Evolutionary conservation across 2,888 invertebrate genomes (phyloP).

Genomic region (Xestia sexstrigata): DNA sequence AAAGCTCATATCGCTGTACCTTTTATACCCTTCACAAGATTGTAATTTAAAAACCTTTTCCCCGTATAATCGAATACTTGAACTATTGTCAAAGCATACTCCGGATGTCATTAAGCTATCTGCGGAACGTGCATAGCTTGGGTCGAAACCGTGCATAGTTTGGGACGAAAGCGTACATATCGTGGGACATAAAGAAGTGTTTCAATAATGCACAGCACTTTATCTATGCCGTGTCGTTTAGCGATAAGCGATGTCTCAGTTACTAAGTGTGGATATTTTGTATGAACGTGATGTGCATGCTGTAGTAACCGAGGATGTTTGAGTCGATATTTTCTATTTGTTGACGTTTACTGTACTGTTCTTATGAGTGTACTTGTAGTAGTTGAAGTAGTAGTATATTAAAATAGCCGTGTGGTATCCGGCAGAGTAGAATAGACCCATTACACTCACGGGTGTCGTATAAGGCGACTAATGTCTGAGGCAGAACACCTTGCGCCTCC

Average conservation of each 20-base stretch:
- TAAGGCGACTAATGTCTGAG: too few relatives aligned
- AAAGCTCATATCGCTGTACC: not conserved
- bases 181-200: constrained; percentile 48
- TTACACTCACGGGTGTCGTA: too few relatives aligned
- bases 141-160: not conserved
- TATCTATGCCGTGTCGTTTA: constrained; percentile 50
- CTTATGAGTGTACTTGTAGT: not conserved
- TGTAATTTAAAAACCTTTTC: constrained; percentile 24
- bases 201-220: constrained; percentile 57
- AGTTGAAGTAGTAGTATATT: not conserved
- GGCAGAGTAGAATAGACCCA: too few relatives aligned
- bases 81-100: constrained; percentile 41
- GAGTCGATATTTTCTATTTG: constrained; percentile 1
- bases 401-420: too few relatives aligned
- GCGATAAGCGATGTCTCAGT: constrained; percentile 49
- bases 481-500: too few relatives aligned
- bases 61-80: constrained; percentile 18
- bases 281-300: constrained; percentile 30
- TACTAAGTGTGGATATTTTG: constrained; percentile 39
- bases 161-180: not conserved
- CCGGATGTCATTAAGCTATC: constrained; percentile 50
- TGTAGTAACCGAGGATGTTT: not conserved
- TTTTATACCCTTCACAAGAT: not conserved
- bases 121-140: constrained; percentile 26
- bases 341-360: too few relatives aligned